Conservation (phyloP, 1,140 invertebrate genomes). For the Leptopilina boulardi region DNA sequence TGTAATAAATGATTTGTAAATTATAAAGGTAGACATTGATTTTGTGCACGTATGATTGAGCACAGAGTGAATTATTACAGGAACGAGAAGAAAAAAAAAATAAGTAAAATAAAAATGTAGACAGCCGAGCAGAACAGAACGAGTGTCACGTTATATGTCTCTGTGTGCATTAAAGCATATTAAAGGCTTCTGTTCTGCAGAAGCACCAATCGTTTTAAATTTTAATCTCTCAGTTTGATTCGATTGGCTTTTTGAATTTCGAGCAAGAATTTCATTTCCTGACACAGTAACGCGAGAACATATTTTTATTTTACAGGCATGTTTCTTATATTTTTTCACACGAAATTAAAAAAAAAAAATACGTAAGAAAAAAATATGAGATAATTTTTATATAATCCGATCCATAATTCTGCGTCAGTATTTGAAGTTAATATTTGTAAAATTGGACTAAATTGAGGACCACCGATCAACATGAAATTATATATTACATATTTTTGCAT, state of each 20-base stretch:
- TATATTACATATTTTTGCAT: constrained; percentile 30
- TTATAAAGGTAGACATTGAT: neutral
- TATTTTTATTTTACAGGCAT: neutral
- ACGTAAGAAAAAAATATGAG: neutral
- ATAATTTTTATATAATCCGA: neutral
- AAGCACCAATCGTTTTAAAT: neutral
- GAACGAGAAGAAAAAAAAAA: neutral
- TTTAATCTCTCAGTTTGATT: constrained; percentile 12
- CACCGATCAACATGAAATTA: neutral
- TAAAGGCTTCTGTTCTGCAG: constrained; percentile 18
- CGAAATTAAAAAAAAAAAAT: neutral
- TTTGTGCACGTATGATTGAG: neutral
- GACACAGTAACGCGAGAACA: neutral
- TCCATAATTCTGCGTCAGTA: neutral
- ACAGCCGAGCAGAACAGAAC: constrained; percentile 19
- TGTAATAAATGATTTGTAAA: neutral
- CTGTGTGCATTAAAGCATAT: constrained; percentile 1
- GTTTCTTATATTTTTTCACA: neutral
- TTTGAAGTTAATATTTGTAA: neutral
- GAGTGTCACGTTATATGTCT: neutral
- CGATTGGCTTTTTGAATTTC: constrained; percentile 9
- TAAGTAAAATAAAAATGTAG: constrained; percentile 4
- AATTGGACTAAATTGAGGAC: neutral
- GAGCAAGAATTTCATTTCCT: neutral
- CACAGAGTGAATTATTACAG: neutral